phyloP scores from a whole-genome alignment of 2,888 invertebrate genomes.

The Erebia ligea region DNA sequence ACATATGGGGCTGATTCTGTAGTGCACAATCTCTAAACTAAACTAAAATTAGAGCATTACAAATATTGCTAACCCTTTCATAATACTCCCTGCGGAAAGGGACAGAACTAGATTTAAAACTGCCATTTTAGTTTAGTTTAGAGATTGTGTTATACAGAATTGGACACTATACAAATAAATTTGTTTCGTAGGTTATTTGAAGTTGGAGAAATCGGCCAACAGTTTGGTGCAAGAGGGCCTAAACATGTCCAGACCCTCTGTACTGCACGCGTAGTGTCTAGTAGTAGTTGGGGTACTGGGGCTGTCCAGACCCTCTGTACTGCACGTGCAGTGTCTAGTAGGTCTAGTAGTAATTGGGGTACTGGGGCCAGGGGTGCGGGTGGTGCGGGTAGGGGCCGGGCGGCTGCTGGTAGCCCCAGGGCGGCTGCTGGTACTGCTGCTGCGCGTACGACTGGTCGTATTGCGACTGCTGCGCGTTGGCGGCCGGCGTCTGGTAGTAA shows the following conservation, averaged over 20 bases:
- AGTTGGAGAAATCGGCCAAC: too few species aligned
- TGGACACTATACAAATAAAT: too few species aligned
- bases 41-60: too few species aligned
- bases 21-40: too few species aligned
- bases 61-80: too few species aligned
- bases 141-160: too few species aligned
- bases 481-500: slow-evolving; percentile 67
- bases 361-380: slow-evolving; percentile 76
- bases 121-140: too few species aligned
- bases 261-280: not conserved
- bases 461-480: slow-evolving; percentile 56
- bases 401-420: slow-evolving; percentile 80
- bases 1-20: too few species aligned
- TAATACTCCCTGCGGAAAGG: too few species aligned
- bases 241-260: slow-evolving; percentile 4
- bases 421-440: slow-evolving; percentile 48
- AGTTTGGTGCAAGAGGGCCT: too few species aligned
- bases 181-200: too few species aligned
- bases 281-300: slow-evolving; percentile 76
- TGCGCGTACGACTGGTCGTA: slow-evolving; percentile 8
- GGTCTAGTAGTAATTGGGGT: slow-evolving; percentile 68
- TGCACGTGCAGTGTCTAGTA: slow-evolving; percentile 50
- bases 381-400: slow-evolving; percentile 77
- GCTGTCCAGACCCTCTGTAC: slow-evolving; percentile 45
- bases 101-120: too few species aligned